phyloP scores from a whole-genome alignment of 2,888 invertebrate species.

The Capitulum mitella region DNA sequence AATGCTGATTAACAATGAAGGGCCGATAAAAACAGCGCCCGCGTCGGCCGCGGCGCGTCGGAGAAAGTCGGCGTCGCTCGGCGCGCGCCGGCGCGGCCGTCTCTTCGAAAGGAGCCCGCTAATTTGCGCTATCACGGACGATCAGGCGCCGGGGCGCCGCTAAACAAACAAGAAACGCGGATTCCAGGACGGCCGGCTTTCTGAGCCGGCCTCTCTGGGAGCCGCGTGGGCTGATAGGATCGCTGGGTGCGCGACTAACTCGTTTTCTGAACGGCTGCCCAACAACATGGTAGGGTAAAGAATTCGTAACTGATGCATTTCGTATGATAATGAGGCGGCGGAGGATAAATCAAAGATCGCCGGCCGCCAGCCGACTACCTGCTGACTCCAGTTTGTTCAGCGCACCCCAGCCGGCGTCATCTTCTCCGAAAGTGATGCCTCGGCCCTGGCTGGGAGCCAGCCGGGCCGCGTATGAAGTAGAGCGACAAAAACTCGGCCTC shows the following conservation, averaged over 20 bases:
- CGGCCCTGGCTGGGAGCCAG: too few relatives aligned
- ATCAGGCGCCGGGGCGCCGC: not conserved
- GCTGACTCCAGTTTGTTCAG: not conserved
- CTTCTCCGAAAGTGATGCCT: too few relatives aligned
- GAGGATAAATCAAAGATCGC: slow-evolving; percentile 2
- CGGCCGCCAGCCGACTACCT: not conserved
- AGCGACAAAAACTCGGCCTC: too few relatives aligned
- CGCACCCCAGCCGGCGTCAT: too few relatives aligned
- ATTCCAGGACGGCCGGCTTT: not conserved
- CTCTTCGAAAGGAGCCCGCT: not conserved
- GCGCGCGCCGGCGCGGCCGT: not conserved
- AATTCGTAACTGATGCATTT: slow-evolving; percentile 17
- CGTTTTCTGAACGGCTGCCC: not conserved
- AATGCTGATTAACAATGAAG: slow-evolving; percentile 23
- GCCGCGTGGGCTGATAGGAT: not conserved
- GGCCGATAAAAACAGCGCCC: slow-evolving; percentile 7
- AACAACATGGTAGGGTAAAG: slow-evolving; percentile 10
- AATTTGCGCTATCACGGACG: not conserved
- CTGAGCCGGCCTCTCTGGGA: not conserved
- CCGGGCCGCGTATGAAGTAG: too few relatives aligned
- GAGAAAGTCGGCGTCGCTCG: not conserved
- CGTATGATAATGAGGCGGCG: not conserved
- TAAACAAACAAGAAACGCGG: slow-evolving; percentile 15
- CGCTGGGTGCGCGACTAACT: not conserved
- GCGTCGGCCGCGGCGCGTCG: not conserved